Base-by-base conservation (phyloP, 2,888 invertebrate genomes). In the Spisula solida region DNA sequence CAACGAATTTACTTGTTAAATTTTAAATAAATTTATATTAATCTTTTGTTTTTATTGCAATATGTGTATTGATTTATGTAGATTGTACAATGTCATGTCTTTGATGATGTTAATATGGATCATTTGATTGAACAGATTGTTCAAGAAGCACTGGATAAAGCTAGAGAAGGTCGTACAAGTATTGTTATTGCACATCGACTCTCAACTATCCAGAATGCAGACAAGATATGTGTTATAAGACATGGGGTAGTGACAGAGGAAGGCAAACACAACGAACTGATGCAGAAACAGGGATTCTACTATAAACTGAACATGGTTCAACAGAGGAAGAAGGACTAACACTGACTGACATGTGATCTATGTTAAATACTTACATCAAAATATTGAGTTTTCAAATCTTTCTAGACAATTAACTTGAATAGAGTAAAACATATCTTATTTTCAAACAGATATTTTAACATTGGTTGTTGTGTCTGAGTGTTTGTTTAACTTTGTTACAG, bases 111-210 rank as follows among this genome's bases (percentile, higher is more conserved):
- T 2, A 25, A 18, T 25, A n/a, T 60, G n/a, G 5, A 60, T 2
- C n/a, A 31, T 31, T 25, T 75, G 47, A 18, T 48, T 84, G 88
- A 86, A 31, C 98, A 98, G 98, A 97, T 98, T 84, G 98, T 99
- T 0, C 98, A 91, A 60, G 98, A 98, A 94, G 98, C 98, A 0
- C 96, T 99, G 87, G 98, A 98, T 96, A 97, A 97, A 93, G 98
- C 98, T 0, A 97, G 98, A 95, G 97, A 97, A 93, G 97, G 97
- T 18, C 97, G 98, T 81, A 99, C 98, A 0, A 98, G 98, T 95
- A 97, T 99, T 70, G 98, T 98, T 81, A 98, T 99, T 93, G 98
- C 98, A 1, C 98, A 99, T 97, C 97, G 98, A 16, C 97, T 99
- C 82, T 98, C 98, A 18, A 98, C 98, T 25, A 98, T 98, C 89